Evolutionary conservation across 2,888 invertebrate species (phyloP).

Genomic region (Polydrusus pterygomalis): DNA sequence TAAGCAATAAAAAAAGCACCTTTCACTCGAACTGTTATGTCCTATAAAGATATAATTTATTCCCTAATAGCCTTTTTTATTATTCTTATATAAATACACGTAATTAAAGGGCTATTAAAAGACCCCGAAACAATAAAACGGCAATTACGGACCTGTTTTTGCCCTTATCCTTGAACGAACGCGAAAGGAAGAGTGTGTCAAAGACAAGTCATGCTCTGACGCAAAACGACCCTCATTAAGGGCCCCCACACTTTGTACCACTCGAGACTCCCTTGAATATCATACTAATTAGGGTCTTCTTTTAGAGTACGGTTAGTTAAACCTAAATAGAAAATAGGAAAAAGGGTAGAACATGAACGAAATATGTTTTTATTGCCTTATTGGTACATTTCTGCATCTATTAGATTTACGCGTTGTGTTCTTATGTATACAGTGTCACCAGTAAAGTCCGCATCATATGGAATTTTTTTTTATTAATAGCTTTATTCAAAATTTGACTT

Average conservation of each 20-base stretch:
- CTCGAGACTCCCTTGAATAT: slow-evolving; percentile 30
- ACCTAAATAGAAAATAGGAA: not conserved
- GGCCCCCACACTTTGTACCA: slow-evolving; percentile 22
- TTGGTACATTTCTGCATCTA: too few relatives aligned
- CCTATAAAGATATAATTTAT: too few relatives aligned
- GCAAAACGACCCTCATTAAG: slow-evolving; percentile 40
- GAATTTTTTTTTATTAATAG: too few relatives aligned
- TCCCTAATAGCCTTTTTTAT: not conserved
- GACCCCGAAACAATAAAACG: not conserved
- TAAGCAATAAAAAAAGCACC: too few relatives aligned
- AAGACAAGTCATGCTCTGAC: slow-evolving; percentile 36
- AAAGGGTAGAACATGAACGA: not conserved
- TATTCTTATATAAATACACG: not conserved
- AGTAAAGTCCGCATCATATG: too few relatives aligned
- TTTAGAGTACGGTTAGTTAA: slow-evolving; percentile 29
- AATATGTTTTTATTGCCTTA: not conserved
- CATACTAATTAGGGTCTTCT: slow-evolving; percentile 35
- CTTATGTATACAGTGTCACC: too few relatives aligned
- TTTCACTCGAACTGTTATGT: too few relatives aligned
- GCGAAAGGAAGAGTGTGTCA: slow-evolving; percentile 31
- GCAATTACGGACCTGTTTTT: slow-evolving; percentile 29
- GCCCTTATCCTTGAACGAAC: slow-evolving; percentile 29
- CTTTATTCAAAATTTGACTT: too few relatives aligned
- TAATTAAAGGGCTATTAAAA: not conserved
- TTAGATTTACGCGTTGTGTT: too few relatives aligned